These are phyloP conservation scores for Tipula vernalis DNA, from an alignment of 2,888 invertebrate genomes.

Conservation along the genomic window DNA sequence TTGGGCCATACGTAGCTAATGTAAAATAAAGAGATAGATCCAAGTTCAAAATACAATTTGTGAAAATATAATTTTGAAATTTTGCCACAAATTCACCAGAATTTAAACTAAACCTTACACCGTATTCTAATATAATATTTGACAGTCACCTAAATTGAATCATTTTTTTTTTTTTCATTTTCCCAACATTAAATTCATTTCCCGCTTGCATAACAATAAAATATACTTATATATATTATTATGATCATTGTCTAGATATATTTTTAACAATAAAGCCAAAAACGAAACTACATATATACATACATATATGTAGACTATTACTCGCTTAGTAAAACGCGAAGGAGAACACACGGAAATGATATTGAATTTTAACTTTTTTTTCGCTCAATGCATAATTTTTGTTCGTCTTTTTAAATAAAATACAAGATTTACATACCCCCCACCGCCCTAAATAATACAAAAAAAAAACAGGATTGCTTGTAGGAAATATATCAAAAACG, in stretches of 20 bases:
- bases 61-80: no score
- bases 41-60: no score
- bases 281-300: neutral
- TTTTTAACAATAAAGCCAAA: neutral
- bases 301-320: neutral
- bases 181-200: neutral
- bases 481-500: neutral
- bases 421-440: neutral
- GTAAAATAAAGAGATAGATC: no score
- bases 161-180: neutral
- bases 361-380: neutral
- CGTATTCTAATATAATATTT: neutral
- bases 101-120: no score
- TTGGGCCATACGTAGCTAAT: no score
- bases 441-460: neutral
- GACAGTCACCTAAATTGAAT: neutral
- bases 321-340: neutral
- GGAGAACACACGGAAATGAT: neutral
- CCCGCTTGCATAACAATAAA: neutral
- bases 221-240: neutral
- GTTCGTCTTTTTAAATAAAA: neutral
- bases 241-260: neutral
- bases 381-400: neutral
- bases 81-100: no score
- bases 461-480: neutral